phyloP scores from a whole-genome alignment of 2,113 vertebrate genomes.

The Dromaius novaehollandiae region DNA sequence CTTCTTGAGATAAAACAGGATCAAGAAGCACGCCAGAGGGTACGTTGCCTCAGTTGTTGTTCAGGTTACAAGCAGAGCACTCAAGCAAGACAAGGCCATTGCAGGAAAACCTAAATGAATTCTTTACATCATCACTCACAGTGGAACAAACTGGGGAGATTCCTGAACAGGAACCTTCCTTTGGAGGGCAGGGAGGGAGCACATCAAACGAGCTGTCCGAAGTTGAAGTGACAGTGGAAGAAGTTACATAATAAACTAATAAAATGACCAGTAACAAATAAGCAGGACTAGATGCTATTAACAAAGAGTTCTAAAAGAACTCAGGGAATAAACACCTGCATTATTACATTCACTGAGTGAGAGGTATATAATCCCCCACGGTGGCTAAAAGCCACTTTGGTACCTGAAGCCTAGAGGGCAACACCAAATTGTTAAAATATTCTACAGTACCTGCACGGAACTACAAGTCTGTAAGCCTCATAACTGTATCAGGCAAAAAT shows the following conservation, averaged over 20 bases:
- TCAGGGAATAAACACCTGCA: no score
- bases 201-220: not conserved
- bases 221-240: conserved; percentile 3
- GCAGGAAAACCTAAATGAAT: not conserved
- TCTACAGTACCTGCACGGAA: no score
- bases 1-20: not conserved
- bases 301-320: not conserved
- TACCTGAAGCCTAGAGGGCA: no score
- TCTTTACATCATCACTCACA: not conserved
- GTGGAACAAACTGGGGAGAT: not conserved
- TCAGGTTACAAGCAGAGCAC: not conserved
- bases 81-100: not conserved
- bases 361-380: no score
- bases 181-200: not conserved
- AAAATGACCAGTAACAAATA: not conserved
- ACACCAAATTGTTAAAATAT: no score
- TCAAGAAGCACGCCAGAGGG: not conserved
- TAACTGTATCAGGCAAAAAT: no score
- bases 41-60: not conserved
- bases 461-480: no score
- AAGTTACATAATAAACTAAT: not conserved
- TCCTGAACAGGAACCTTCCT: not conserved
- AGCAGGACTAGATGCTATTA: not conserved
- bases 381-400: no score
- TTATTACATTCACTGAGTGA: no score